Evolutionary conservation across 2,113 vertebrate species (phyloP).

Genomic region (Condylura cristata): DNA sequence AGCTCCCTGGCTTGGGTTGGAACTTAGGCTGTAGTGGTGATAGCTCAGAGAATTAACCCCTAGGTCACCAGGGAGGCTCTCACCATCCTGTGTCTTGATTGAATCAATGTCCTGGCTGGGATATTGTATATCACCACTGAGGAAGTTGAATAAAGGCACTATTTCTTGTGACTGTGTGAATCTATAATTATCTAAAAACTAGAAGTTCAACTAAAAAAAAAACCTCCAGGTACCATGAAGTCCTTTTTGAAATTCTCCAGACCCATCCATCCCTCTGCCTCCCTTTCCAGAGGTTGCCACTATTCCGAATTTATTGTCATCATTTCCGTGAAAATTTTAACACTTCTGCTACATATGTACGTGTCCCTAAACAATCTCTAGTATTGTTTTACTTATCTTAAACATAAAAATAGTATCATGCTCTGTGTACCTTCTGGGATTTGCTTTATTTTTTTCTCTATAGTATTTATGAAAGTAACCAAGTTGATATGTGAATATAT

Average conservation of each 20-base stretch:
- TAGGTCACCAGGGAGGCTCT: background rate
- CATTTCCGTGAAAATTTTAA: background rate
- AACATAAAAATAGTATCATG: background rate
- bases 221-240: background rate
- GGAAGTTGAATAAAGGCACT: background rate
- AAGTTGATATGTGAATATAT: background rate
- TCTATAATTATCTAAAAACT: background rate
- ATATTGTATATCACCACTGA: background rate
- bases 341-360: background rate
- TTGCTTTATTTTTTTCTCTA: background rate
- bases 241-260: background rate
- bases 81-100: background rate
- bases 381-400: background rate
- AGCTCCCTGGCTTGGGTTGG: too few relatives aligned
- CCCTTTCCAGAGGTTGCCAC: background rate
- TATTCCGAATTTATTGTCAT: background rate
- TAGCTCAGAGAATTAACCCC: too few relatives aligned
- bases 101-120: background rate
- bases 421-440: background rate
- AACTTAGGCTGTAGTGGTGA: too few relatives aligned
- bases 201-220: background rate
- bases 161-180: conserved; percentile 13
- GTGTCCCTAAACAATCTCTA: background rate
- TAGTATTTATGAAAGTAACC: background rate
- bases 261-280: background rate